A percentile compares a stretch with the other conserved stretches of the same genome.
Conservation (phyloP, 2,113 vertebrate genomes). For the Enhydra lutris region DNA sequence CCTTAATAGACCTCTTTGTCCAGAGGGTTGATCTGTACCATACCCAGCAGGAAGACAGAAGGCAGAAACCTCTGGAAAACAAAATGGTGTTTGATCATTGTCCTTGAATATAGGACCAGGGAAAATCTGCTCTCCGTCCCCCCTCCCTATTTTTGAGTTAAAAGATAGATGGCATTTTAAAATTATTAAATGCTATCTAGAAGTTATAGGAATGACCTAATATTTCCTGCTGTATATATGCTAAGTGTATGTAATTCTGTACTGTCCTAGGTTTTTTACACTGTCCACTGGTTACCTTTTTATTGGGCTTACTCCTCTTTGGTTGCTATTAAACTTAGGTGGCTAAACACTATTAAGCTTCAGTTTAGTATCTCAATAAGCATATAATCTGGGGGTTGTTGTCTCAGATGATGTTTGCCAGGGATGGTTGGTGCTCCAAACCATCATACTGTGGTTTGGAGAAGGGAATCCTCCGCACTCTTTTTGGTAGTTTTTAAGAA, state of each 20-base stretch:
- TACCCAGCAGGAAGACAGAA: not conserved
- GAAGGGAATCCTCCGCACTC: not conserved
- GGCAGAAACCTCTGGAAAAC: not conserved
- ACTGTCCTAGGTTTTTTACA: not conserved
- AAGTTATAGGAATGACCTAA: not conserved
- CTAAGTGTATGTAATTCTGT: not conserved
- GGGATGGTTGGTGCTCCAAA: not conserved
- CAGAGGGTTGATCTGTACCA: not conserved
- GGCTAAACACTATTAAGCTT: not conserved
- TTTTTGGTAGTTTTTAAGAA: constrained; percentile 25
- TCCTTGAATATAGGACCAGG: not conserved
- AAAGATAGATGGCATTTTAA: not conserved
- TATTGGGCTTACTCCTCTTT: not conserved
- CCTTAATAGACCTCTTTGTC: not conserved
- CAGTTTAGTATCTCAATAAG: not conserved
- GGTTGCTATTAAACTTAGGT: not conserved
- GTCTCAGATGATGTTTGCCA: not conserved
- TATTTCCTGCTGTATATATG: not conserved
- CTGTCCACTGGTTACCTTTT: not conserved
- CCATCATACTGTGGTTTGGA: not conserved
- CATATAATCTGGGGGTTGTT: not conserved
- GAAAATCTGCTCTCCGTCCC: not conserved
- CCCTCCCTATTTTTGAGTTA: not conserved
- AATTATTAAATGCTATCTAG: not conserved
- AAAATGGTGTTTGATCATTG: not conserved